Base-by-base conservation (phyloP, 1,140 invertebrate genomes). In the Pseudobourletiella spinata region DNA sequence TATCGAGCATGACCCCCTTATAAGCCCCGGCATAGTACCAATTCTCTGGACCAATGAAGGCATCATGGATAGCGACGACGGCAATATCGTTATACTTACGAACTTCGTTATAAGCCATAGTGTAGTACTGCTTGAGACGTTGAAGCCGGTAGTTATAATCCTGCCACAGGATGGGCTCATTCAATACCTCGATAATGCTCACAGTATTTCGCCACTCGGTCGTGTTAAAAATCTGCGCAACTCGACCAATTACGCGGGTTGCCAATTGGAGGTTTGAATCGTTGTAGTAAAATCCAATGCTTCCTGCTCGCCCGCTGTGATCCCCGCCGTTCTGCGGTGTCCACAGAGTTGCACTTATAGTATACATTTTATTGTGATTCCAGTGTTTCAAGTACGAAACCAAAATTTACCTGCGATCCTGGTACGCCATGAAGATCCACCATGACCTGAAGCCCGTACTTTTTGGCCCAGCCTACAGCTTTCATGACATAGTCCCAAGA, bases 21-120 rank as follows among this genome's bases (percentile, higher is more conserved):
- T 68, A 68, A 20, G 58, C 59, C 16, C 66, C n/a, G 20, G 64
- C 26, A 24, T 68, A 68, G 30, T 62, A 68, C 66, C 66, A 68
- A 44, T 68, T 68, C 22, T 1, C 3, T 3, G 29, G 26, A 20
- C 50, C 62, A 30, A 68, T 68, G 51, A 68, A 68, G n/a, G 62
- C 66, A 48, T 68, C 66, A 26, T 68, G 66, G 28, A 68, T 59
- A 24, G 59, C 62, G 1, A 68, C 61, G 1, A 65, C 59, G 3
- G 54, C 61, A 30, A 55, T 28, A 8, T 52, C 42, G 30, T 59
- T 68, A 14, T 54, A 20, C 44, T 32, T n/a, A 15, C 66, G 24
- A 2, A 68, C 58, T 51, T 48, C 59, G 20, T 68, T 56, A 25
- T 68, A 68, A 1, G 62, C 61, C 35, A 42, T 35, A 14, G 59